Evolutionary conservation across 2,113 vertebrate species (phyloP), one percentile per base, ranked within the genome.

Genomic region (Phaethon lepturus): DNA sequence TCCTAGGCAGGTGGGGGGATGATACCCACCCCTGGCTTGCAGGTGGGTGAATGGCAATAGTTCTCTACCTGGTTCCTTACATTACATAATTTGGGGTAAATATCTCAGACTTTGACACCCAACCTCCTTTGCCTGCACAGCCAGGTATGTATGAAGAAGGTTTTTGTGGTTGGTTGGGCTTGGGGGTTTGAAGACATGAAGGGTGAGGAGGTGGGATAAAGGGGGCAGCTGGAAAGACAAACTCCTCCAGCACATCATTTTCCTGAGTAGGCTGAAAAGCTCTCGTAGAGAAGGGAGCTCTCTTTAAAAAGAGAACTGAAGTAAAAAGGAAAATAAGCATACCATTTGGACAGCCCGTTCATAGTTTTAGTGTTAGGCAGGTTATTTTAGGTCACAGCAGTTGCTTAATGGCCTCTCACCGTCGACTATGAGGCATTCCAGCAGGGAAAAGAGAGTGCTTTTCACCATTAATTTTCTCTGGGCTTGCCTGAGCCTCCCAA

Each of bases 401-500:
- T 67, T 84, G 58, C 86, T 95, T 97, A 95, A 96, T 94, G 91
- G 77, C 42, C 62, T 97, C 53, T 94, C 11, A 0, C 5, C 10
- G 94, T 75, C 4, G 14, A 53, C 86, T 84, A 7, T 64, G 60
- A 88, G 58, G 42, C 60, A 73, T 90, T 96, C 73, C 94, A 95
- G 74, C 62, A 95, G 77, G 40, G 86, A 89, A 87, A 90, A 85
- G 58, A 91, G 86, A 97, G 89, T 80, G 72, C 84, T 93, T 95
- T 96, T 85, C 86, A 73, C 56, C 62, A 73, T 93, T 89, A 78
- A 79, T 92, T 93, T 95, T 97, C 89, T 87, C 66, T 88, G 71
- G 74, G 66, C 53, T 90, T 87, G 62, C 69, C 82, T 74, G 68
- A 90, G 69, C 44, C 31, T 96, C 91, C 89, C 94, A 85, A 66